Percentiles rank a stretch among this genome's conserved stretches.
Evolutionary conservation across 2,888 invertebrate genomes (phyloP).

Genomic region (Diachrysia chrysitis): DNA sequence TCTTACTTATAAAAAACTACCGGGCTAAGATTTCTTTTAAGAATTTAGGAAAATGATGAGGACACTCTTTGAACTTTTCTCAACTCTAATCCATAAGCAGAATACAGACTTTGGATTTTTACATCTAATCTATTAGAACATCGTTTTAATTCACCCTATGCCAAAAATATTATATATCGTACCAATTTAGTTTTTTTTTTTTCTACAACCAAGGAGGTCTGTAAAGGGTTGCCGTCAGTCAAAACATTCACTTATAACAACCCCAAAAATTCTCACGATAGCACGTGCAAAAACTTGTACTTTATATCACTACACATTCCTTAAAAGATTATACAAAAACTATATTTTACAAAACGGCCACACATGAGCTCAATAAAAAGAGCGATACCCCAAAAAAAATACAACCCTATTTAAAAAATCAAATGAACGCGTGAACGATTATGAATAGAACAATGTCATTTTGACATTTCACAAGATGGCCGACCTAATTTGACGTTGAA

Average conservation of each 20-base stretch:
- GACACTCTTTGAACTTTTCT: no score
- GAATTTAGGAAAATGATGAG: no score
- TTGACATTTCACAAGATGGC: conserved; percentile 81
- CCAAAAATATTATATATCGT: background rate
- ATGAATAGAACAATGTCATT: conserved; percentile 70
- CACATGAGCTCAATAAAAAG: conserved; percentile 52
- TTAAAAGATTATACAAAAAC: conserved; percentile 46
- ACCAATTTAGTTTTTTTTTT: background rate
- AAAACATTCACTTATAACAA: conserved; percentile 16
- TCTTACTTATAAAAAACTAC: no score
- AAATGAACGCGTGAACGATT: conserved; percentile 80
- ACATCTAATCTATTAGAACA: no score
- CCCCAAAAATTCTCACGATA: conserved; percentile 52
- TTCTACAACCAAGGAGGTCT: conserved; percentile 19
- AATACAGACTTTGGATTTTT: no score
- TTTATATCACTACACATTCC: conserved; percentile 54
- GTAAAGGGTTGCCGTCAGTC: conserved; percentile 36
- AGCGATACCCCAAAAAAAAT: conserved; percentile 62
- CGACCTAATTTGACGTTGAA: conserved; percentile 86
- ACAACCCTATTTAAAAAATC: conserved; percentile 78
- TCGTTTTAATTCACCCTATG: no score
- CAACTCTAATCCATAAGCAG: no score
- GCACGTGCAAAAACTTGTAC: conserved; percentile 61
- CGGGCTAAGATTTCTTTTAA: no score
- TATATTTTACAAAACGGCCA: conserved; percentile 49